phyloP scores from a whole-genome alignment of 2,113 vertebrate genomes.

The Nansenia antarctica region DNA sequence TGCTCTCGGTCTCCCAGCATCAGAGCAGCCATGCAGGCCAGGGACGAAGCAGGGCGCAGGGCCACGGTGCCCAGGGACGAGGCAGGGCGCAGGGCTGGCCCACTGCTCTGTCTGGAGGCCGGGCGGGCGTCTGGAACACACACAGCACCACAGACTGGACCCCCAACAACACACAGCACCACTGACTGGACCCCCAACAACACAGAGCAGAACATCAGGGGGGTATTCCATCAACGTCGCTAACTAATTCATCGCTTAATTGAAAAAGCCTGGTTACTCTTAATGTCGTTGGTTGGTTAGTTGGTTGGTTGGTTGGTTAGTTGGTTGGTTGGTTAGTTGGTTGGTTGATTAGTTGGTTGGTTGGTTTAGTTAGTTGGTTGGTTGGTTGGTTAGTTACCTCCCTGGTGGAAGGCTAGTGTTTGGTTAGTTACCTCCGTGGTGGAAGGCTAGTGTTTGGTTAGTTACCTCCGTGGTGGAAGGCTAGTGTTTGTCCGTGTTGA shows the following conservation, averaged over 20 bases:
- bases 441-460: not conserved
- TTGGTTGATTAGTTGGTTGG: too few species aligned
- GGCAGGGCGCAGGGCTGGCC: constrained; percentile 27
- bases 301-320: too few species aligned
- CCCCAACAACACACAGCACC: not conserved
- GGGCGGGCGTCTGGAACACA: constrained; percentile 28
- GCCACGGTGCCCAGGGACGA: constrained; percentile 43
- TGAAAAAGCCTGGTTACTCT: too few species aligned
- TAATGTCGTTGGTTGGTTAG: too few species aligned
- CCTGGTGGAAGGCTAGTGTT: not conserved
- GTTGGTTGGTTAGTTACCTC: too few species aligned
- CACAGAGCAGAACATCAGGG: too few species aligned
- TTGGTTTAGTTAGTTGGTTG: too few species aligned
- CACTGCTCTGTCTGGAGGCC: constrained; percentile 36
- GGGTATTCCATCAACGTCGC: too few species aligned
- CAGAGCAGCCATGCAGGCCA: constrained; percentile 51
- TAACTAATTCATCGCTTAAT: too few species aligned
- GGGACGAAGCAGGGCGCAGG: constrained; percentile 44
- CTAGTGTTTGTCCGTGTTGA: constrained; percentile 50
- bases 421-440: too few species aligned
- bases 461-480: constrained; percentile 54
- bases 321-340: too few species aligned
- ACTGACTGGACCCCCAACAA: not conserved
- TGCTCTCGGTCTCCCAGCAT: not conserved
- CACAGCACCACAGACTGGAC: not conserved